These are phyloP conservation scores for Pampusana beccarii DNA, from an alignment of 2,113 vertebrate species.

Conservation along the genomic window DNA sequence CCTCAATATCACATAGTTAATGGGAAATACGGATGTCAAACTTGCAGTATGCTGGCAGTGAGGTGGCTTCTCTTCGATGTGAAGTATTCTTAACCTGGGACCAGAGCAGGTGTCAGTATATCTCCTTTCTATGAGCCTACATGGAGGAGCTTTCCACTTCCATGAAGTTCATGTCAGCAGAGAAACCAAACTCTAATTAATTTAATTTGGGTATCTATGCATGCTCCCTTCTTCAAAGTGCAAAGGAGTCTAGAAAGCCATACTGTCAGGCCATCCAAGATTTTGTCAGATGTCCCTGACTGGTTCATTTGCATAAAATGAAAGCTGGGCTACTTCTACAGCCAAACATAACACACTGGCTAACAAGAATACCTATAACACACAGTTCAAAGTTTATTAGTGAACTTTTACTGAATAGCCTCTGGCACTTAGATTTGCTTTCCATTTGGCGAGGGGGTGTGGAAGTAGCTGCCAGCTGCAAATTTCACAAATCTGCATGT, in stretches of 20 bases:
- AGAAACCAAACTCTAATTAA: not conserved
- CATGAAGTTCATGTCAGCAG: not conserved
- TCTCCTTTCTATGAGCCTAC: not conserved
- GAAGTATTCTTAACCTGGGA: not conserved
- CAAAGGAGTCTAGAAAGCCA: not conserved
- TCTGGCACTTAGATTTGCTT: conserved; percentile 66
- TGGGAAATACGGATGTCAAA: not conserved
- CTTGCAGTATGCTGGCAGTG: not conserved
- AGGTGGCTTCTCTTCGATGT: not conserved
- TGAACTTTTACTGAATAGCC: conserved; percentile 49
- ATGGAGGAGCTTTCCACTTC: not conserved
- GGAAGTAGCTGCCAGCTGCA: conserved; percentile 50
- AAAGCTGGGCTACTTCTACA: conserved; percentile 39
- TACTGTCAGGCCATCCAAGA: not conserved
- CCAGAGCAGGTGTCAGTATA: not conserved
- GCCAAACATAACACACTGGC: conserved; percentile 68
- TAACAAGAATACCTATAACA: conserved; percentile 52
- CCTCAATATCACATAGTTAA: not conserved
- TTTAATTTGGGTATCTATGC: not conserved
- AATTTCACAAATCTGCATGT: conserved; percentile 53
- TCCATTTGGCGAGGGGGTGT: conserved; percentile 46
- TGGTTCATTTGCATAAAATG: conserved; percentile 66
- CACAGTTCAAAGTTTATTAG: conserved; percentile 67
- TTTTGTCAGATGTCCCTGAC: conserved; percentile 29
- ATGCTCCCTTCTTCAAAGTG: not conserved